Base-by-base conservation (phyloP, 2,113 vertebrate species). In the Casuarius casuarius region DNA sequence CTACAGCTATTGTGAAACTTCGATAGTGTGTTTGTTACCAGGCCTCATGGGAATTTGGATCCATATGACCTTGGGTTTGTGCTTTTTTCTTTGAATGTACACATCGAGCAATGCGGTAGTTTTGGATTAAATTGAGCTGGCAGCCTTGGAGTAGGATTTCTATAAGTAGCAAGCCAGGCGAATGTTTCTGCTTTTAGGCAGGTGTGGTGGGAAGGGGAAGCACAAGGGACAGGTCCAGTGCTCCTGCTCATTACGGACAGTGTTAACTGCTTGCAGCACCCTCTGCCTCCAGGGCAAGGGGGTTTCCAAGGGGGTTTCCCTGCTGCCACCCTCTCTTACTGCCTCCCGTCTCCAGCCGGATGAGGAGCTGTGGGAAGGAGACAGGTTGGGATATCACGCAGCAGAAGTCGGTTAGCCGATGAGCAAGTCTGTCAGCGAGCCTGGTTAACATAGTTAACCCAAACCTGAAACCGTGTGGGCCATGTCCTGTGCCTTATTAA, bases 1-100 rank as follows among this genome's bases (percentile, higher is more conserved):
- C 23, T 62, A 3, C 12, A 68, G 14, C 18, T 58, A 20, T 68
- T 15, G 25, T 0, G 0, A 26, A 65, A 40, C 20, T 77, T 19
- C 10, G 21, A 20, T 58, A 35, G 10, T 10, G 15, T 59, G 31
- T 81, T 77, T 0, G 0, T 77, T 66, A 49, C 2, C 0, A 35
- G 35, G 28, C 8, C 12, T 61, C 5, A 13, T 70, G 21, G 14
- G 29, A 70, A 68, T 58, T 79, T 58, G 44, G 19, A 72, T 61
- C 16, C 21, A 31, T 71, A 33, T 44, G 68, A 33, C 44, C 31
- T 35, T 5, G 7, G 2, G 3, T 29, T 77, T 87, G 10, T 35
- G n/a, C 23, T 85, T 63, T 77, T 73, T 11, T 2, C 59, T 10
- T 56, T 84, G 74, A 33, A 46, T 75, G 87, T 90, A 16, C 73